Percentiles rank a stretch among this genome's conserved stretches.
phyloP scores from a whole-genome alignment of 2,888 invertebrate species.

The Apocheima hispidaria region DNA sequence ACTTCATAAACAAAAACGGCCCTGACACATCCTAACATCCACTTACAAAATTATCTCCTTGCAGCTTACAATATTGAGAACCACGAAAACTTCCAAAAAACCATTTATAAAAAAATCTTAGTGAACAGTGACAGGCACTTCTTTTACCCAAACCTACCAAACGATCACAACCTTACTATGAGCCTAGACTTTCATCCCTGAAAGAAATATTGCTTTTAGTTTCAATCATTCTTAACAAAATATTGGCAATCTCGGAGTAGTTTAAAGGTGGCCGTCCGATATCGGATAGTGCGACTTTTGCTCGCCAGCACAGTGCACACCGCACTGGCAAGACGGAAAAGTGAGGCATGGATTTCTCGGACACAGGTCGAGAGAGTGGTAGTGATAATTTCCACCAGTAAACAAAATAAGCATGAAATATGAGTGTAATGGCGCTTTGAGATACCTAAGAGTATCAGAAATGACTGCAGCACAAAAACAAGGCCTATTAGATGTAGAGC shows the following conservation, averaged over 20 bases:
- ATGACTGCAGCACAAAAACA: no score
- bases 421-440: no score
- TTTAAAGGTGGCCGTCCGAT: no score
- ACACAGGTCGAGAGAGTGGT: no score
- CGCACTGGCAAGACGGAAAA: no score
- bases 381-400: no score
- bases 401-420: no score
- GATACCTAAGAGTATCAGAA: no score
- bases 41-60: background rate
- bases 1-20: slow-evolving; percentile 24
- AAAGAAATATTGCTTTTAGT: slow-evolving; percentile 37
- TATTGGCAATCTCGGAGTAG: slow-evolving; percentile 39
- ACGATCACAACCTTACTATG: slow-evolving; percentile 81
- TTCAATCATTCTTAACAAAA: slow-evolving; percentile 32
- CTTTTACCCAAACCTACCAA: slow-evolving; percentile 65
- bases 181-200: slow-evolving; percentile 60
- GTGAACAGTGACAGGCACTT: slow-evolving; percentile 66
- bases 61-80: slow-evolving; percentile 2
- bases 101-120: background rate
- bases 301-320: no score
- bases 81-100: background rate
- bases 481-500: no score
- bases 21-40: slow-evolving; percentile 16
- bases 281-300: no score
- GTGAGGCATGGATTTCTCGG: no score